Evolutionary conservation across 2,888 invertebrate genomes (phyloP).

Genomic region (Lithophane semibrunnea): DNA sequence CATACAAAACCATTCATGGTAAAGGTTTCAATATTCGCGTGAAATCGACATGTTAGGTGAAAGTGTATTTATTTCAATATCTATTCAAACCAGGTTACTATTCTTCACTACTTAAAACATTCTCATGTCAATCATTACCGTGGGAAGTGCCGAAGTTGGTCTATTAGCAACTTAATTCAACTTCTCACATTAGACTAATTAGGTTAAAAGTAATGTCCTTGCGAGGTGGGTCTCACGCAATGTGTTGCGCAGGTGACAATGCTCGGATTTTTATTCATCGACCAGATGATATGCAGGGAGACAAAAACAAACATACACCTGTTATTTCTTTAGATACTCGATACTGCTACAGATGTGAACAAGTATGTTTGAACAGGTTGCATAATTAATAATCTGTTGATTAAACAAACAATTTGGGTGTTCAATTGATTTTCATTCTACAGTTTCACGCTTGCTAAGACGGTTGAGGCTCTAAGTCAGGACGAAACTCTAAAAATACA

Average conservation of each 20-base stretch:
- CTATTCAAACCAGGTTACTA: constrained; percentile 49
- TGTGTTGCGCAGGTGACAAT: constrained; percentile 78
- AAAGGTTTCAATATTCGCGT: constrained; percentile 62
- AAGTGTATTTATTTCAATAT: constrained; percentile 68
- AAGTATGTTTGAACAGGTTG: constrained; percentile 55
- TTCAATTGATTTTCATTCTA: background rate
- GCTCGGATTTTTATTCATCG: constrained; percentile 72
- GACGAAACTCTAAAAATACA: background rate
- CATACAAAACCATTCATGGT: constrained; percentile 71
- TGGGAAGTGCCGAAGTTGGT: constrained; percentile 72
- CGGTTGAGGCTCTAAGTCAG: background rate
- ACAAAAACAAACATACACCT: constrained; percentile 81
- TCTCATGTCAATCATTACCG: constrained; percentile 76
- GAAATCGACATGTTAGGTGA: constrained; percentile 69
- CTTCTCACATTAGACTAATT: constrained; percentile 68
- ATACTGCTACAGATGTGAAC: constrained; percentile 74
- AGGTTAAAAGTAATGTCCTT: constrained; percentile 66
- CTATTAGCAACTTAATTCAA: constrained; percentile 66
- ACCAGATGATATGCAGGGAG: constrained; percentile 81
- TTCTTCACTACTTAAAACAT: constrained; percentile 63
- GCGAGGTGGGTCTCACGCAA: constrained; percentile 66
- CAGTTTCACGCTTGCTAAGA: background rate
- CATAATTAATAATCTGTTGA: constrained; percentile 42
- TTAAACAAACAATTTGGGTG: constrained; percentile 6
- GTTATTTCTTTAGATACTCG: constrained; percentile 77